phyloP scores from a whole-genome alignment of 1,140 invertebrate species.

The Tetragnatha versicolor region DNA sequence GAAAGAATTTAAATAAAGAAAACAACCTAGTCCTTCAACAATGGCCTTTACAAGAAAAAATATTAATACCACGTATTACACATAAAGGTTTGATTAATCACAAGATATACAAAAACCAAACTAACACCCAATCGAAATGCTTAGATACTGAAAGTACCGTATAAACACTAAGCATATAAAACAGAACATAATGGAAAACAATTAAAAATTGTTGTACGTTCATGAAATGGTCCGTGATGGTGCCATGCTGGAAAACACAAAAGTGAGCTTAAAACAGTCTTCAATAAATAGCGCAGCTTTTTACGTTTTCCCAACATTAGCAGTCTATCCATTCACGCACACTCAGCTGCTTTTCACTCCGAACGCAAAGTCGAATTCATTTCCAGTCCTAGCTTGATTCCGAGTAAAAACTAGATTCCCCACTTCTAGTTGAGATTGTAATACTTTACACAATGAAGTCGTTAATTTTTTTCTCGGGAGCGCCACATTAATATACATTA shows the following conservation, averaged over 20 bases:
- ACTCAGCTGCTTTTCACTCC: no score
- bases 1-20: no score
- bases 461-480: background rate
- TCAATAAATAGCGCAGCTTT: constrained; percentile 32
- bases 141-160: background rate
- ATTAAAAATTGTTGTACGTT: no score
- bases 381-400: background rate
- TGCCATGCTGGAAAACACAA: background rate
- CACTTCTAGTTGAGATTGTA: background rate
- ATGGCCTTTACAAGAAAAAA: no score
- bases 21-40: no score
- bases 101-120: no score
- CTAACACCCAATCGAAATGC: background rate
- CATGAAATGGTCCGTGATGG: background rate
- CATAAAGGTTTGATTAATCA: no score
- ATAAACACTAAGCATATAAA: background rate
- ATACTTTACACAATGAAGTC: background rate
- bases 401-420: background rate
- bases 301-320: no score
- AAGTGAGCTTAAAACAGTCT: constrained; percentile 11
- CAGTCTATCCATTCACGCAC: no score
- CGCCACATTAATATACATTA: no score
- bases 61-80: constrained; percentile 9
- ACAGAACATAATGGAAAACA: no score
- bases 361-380: background rate